Conservation (phyloP, 1,140 invertebrate species). For the Phthorimaea operculella region DNA sequence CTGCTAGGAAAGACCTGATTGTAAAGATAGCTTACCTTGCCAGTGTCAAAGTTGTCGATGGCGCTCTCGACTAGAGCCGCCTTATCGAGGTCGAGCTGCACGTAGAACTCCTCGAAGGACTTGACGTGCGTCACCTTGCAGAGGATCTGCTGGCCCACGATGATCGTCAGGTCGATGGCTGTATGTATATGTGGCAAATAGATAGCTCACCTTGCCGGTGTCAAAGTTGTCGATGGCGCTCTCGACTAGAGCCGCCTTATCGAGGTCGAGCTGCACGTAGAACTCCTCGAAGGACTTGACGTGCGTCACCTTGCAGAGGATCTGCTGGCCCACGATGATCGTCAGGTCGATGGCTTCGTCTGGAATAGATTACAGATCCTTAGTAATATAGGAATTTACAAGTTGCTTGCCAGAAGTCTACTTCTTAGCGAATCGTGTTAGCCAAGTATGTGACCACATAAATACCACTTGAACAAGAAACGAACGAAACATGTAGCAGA, state of each 20-base stretch:
- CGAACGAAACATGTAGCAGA: no score
- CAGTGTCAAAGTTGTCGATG: slow-evolving; percentile 37
- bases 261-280: slow-evolving; percentile 49
- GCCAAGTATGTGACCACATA: no score
- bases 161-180: slow-evolving; percentile 53
- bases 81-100: slow-evolving; percentile 53
- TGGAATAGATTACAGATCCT: slow-evolving; percentile 22
- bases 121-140: slow-evolving; percentile 49
- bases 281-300: slow-evolving; percentile 52
- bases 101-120: slow-evolving; percentile 52
- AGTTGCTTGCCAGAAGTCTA: no score
- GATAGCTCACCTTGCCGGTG: slow-evolving; percentile 26
- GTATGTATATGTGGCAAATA: no score
- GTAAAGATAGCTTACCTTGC: slow-evolving; percentile 29
- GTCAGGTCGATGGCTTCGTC: slow-evolving; percentile 57
- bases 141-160: slow-evolving; percentile 51
- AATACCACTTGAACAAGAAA: no score
- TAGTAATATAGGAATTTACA: no score
- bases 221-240: slow-evolving; percentile 44
- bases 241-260: slow-evolving; percentile 47
- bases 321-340: slow-evolving; percentile 54
- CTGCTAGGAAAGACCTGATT: no score
- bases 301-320: slow-evolving; percentile 45
- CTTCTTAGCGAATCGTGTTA: no score
- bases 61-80: slow-evolving; percentile 43